A percentile compares a stretch with the other conserved stretches of the same genome.
These are phyloP conservation scores for Ectemnius cavifrons DNA, from an alignment of 2,888 invertebrate species.

Conservation along the genomic window DNA sequence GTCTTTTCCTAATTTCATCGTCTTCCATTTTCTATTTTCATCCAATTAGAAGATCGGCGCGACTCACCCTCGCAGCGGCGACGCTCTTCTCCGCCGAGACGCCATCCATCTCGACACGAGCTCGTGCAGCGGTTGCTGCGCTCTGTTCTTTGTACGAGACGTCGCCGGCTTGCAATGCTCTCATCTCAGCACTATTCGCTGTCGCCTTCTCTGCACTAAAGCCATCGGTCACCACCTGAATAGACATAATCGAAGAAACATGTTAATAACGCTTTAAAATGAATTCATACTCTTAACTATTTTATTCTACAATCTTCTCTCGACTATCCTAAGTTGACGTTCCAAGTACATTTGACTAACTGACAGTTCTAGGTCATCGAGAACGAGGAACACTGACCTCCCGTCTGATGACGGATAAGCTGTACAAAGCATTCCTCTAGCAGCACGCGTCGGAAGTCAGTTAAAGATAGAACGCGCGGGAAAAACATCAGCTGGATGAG, in stretches of 20 bases:
- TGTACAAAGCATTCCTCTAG: neutral
- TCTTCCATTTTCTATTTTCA: no score
- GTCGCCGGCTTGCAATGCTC: constrained; percentile 89
- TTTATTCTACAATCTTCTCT: no score
- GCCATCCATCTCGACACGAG: constrained; percentile 90
- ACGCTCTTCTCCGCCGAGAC: constrained; percentile 92
- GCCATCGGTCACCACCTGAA: constrained; percentile 87
- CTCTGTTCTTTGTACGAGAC: constrained; percentile 89
- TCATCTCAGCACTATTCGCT: constrained; percentile 85
- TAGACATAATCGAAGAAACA: constrained; percentile 9
- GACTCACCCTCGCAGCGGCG: constrained; percentile 87
- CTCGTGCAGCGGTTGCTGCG: constrained; percentile 87
- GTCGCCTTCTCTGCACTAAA: constrained; percentile 89
- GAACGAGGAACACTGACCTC: constrained; percentile 26
- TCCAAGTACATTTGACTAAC: no score
- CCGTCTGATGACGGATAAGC: constrained; percentile 15
- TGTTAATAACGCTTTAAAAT: no score
- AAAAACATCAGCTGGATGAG: constrained; percentile 30
- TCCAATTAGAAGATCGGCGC: neutral
- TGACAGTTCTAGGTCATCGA: no score
- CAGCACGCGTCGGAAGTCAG: constrained; percentile 32
- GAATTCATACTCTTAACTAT: no score
- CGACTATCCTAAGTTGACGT: no score
- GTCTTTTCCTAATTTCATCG: no score
- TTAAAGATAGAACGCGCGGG: constrained; percentile 44